A percentile compares a stretch with the other conserved stretches of the same genome.
Conservation (phyloP, 1,140 invertebrate genomes). For the Yoshiicerus persimilis region DNA sequence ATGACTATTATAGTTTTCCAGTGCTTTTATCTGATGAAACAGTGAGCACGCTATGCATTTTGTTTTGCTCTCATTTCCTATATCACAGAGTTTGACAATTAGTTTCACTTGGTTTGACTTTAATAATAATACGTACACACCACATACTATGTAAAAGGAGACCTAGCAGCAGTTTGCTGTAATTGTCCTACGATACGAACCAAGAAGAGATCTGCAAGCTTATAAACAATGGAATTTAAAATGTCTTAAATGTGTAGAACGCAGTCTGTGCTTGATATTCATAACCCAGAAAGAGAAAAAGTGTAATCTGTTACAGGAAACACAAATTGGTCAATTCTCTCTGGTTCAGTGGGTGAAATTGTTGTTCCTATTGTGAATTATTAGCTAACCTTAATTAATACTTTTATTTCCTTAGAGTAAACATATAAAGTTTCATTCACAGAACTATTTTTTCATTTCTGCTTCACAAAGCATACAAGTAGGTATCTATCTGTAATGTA, state of each 20-base stretch:
- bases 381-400: background rate
- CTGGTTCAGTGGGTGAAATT: background rate
- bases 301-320: background rate
- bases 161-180: background rate
- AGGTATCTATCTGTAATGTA: background rate
- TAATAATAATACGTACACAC: background rate
- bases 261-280: background rate
- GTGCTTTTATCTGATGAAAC: background rate
- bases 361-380: background rate
- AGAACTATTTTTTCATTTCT: background rate
- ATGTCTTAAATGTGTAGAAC: background rate
- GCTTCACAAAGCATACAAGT: background rate
- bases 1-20: no score
- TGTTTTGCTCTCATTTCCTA: background rate
- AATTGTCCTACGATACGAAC: background rate
- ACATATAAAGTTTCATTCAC: background rate
- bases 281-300: background rate
- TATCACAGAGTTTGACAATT: background rate
- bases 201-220: background rate
- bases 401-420: background rate
- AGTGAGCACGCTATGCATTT: background rate
- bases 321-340: background rate
- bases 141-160: background rate
- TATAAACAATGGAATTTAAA: background rate
- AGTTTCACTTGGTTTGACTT: background rate